These are phyloP conservation scores for Heteromormyrus szaboi DNA, from an alignment of 2,797 vertebrate species.

Conservation along the genomic window DNA sequence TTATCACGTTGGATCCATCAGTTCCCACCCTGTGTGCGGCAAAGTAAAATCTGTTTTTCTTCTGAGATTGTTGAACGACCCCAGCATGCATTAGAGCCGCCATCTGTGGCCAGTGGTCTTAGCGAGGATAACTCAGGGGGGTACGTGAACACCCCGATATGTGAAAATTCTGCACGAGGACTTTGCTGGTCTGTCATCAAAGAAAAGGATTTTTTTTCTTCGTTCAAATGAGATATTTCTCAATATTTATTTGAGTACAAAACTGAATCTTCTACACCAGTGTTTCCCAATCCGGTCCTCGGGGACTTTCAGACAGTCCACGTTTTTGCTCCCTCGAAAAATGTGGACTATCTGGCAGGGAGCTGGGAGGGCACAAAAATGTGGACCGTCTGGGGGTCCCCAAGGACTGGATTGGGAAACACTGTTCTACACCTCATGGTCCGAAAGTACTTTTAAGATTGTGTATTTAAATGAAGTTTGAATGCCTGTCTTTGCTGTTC, in stretches of 20 bases:
- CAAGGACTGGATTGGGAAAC: background rate
- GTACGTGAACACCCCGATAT: background rate
- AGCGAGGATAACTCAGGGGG: background rate
- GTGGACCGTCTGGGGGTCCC: background rate
- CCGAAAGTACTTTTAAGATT: background rate
- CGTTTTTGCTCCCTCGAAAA: background rate
- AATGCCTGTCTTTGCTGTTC: background rate
- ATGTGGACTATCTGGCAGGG: background rate
- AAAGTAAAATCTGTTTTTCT: constrained; percentile 15
- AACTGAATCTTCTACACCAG: background rate
- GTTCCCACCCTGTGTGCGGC: constrained; percentile 32
- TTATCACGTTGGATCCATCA: constrained; percentile 76
- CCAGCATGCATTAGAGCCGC: background rate
- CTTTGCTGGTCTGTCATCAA: background rate
- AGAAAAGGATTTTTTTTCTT: background rate
- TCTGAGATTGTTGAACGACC: constrained; percentile 2
- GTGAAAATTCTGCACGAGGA: background rate
- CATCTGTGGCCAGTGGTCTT: constrained; percentile 1
- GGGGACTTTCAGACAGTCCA: background rate
- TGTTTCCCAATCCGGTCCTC: background rate
- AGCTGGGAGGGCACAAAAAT: background rate
- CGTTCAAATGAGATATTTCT: background rate
- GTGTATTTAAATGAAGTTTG: background rate
- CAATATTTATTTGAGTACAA: constrained; percentile 1
- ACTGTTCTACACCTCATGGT: background rate